Evolutionary conservation across 2,113 vertebrate species (phyloP).

Genomic region (Chelonoidis abingdonii): DNA sequence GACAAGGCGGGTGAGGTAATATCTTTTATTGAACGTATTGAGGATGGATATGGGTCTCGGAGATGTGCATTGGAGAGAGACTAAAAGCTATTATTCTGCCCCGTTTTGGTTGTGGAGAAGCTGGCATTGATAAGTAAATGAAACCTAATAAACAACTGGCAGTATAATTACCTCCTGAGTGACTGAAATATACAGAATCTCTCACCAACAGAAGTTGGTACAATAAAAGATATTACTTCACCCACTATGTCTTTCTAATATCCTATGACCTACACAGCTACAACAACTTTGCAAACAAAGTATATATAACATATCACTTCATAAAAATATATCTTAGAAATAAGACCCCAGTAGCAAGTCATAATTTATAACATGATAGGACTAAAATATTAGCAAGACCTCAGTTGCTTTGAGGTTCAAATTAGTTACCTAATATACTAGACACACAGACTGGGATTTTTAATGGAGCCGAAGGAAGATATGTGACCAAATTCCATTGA

Average conservation of each 20-base stretch:
- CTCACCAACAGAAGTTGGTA: no score
- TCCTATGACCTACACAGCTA: no score
- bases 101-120: conserved; percentile 94
- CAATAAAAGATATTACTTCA: no score
- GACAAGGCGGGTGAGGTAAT: no score
- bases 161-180: background rate
- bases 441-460: background rate
- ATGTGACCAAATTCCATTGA: background rate
- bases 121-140: conserved; percentile 90
- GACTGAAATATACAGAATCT: background rate
- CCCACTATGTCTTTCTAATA: no score
- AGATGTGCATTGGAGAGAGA: conserved; percentile 95
- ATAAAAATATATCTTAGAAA: background rate
- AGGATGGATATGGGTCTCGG: conserved; percentile 95
- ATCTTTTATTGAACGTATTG: conserved; percentile 69
- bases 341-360: background rate
- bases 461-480: background rate
- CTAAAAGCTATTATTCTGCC: conserved; percentile 90
- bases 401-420: background rate
- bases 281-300: no score
- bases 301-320: background rate
- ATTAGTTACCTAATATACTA: no score
- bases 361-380: background rate
- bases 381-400: background rate
- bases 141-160: background rate